phyloP scores from a whole-genome alignment of 2,888 invertebrate species.

The Lumbricus terrestris region DNA sequence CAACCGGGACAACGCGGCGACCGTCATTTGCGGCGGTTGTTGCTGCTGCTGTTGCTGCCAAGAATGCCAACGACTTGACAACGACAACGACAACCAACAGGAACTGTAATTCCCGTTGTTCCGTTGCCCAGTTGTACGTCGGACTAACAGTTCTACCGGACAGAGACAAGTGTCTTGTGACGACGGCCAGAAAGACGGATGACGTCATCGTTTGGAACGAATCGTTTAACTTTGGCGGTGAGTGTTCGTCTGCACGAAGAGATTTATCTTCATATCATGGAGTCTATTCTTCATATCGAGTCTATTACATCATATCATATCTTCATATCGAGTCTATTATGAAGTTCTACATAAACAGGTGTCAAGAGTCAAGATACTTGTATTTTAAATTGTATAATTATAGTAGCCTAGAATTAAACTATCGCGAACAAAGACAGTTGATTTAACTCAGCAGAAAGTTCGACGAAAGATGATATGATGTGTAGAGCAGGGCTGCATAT shows the following conservation, averaged over 20 bases:
- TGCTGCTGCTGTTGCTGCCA: conserved; percentile 8
- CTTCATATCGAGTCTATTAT: too few species aligned
- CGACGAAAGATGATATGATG: too few species aligned
- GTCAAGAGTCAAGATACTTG: too few species aligned
- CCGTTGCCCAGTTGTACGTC: neutral
- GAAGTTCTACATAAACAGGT: too few species aligned
- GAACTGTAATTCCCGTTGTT: neutral
- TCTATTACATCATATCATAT: too few species aligned
- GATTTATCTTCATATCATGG: neutral
- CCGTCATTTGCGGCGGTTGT: neutral
- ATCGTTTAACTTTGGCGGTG: neutral
- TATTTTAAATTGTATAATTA: too few species aligned
- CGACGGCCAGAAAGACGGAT: neutral
- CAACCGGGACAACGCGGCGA: neutral
- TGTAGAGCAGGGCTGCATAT: too few species aligned
- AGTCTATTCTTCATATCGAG: too few species aligned
- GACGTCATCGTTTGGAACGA: conserved; percentile 3
- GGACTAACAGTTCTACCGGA: neutral
- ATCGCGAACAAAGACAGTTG: neutral
- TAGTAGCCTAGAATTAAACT: neutral
- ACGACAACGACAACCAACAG: neutral
- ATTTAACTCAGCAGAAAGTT: too few species aligned
- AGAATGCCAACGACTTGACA: neutral
- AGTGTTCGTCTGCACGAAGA: neutral
- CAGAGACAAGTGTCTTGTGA: conserved; percentile 8